Evolutionary conservation across 1,140 invertebrate genomes (phyloP).

Genomic region (Drosophila triauraria): DNA sequence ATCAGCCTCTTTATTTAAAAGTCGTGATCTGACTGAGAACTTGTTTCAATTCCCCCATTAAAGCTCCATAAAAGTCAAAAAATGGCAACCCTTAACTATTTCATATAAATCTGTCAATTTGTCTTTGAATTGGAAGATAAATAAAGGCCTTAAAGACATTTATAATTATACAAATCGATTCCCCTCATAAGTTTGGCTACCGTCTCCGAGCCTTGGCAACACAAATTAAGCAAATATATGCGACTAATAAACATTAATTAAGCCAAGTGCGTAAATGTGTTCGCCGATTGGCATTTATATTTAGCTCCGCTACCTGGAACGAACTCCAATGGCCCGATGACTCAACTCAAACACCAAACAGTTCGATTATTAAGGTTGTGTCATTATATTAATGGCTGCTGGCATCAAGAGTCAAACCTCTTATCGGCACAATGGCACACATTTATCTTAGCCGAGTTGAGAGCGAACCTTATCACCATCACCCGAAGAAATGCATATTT

Average conservation of each 20-base stretch:
- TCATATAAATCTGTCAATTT: slow-evolving; percentile 17
- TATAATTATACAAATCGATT: slow-evolving; percentile 7
- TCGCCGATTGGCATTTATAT: slow-evolving; percentile 16
- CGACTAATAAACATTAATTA: slow-evolving; percentile 60
- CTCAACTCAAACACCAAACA: slow-evolving; percentile 47
- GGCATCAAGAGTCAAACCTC: slow-evolving; percentile 41
- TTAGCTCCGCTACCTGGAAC: slow-evolving; percentile 7
- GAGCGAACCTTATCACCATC: slow-evolving; percentile 61
- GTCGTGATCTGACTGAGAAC: background rate
- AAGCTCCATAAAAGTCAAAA: background rate
- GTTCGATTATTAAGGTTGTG: slow-evolving; percentile 59
- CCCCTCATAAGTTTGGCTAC: slow-evolving; percentile 14
- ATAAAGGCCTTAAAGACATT: slow-evolving; percentile 10
- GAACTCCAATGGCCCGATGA: slow-evolving; percentile 24
- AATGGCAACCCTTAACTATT: background rate
- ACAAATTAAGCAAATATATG: slow-evolving; percentile 46
- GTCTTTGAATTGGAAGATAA: background rate
- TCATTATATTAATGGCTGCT: slow-evolving; percentile 69
- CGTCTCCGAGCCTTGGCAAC: slow-evolving; percentile 27
- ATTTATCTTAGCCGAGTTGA: slow-evolving; percentile 55
- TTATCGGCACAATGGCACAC: slow-evolving; percentile 67
- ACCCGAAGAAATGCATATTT: slow-evolving; percentile 73
- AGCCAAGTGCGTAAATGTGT: slow-evolving; percentile 56
- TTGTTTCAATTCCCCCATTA: background rate
- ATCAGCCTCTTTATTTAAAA: background rate